Base-by-base conservation (phyloP, 2,797 vertebrate species). In the Pseudocheirus occidentalis region DNA sequence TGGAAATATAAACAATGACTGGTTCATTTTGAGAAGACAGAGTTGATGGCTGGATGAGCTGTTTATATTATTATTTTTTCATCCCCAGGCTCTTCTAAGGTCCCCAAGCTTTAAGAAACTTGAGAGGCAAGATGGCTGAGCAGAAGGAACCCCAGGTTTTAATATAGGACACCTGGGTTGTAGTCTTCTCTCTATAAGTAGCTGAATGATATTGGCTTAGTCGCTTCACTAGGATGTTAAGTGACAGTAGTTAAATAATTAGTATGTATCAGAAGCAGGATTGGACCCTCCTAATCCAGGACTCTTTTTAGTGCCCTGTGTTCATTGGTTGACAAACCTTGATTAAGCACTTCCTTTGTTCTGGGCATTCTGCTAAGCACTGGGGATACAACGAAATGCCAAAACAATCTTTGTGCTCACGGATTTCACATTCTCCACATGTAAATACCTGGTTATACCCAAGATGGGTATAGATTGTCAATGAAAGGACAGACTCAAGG, bases 1-100 rank as follows among this genome's bases (percentile, higher is more conserved):
- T 92, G 93, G 94, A 93, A 94, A 90, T 94, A 95, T 56, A 57
- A 87, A 27, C 54, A 57, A 97, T 73, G 91, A 90, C 94, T 87
- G 90, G 92, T 46, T 58, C 0, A 0, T 81, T 62, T 59, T 46
- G 56, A 89, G 94, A 93, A 27, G 59, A 91, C n/a, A 1, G 24
- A 52, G 14, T 53, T 89, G 34, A 93, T 58, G 91, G 87, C 55
- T 46, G 21, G 57, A 58, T 58, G 57, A 58, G 57, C 11, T 66
- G 53, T 93, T 92, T 94, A 31, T 94, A 81, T 52, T 0, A 40
- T 14, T 62, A 92, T 93, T 96, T 95, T 53, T 97, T 92, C 11
- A 95, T 81, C 81, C 94, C 81, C 4, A 62, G 93, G 66, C 92
- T 46, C 94, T 90, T 91, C 56, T 73, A 73, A 73, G 21, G 18